phyloP scores from a whole-genome alignment of 2,888 invertebrate genomes.

The Margaritifera margaritifera region DNA sequence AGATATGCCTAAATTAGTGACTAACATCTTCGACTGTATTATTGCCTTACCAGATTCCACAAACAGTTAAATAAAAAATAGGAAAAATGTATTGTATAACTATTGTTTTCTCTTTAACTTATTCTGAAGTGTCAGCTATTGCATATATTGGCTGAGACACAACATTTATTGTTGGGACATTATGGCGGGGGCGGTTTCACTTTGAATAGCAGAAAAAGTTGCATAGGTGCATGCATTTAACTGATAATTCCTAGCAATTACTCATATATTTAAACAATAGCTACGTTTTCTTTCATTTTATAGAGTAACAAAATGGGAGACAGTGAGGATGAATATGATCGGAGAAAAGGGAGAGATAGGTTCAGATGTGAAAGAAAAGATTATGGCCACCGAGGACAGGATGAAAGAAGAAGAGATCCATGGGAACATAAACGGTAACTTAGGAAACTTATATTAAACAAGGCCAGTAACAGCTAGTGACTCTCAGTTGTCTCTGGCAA shows the following conservation, averaged over 20 bases:
- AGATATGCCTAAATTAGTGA: too few relatives aligned
- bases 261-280: background rate
- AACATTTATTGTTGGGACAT: too few relatives aligned
- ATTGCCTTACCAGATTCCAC: too few relatives aligned
- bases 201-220: too few relatives aligned
- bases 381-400: slow-evolving; percentile 69
- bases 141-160: background rate
- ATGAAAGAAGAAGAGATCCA: slow-evolving; percentile 49
- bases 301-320: slow-evolving; percentile 75
- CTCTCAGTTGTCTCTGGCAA: too few relatives aligned
- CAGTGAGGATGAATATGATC: slow-evolving; percentile 97
- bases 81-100: too few relatives aligned
- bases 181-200: too few relatives aligned
- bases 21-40: too few relatives aligned
- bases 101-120: background rate
- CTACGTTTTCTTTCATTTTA: background rate
- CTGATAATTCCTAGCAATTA: background rate
- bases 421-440: slow-evolving; percentile 60
- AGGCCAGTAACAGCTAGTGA: too few relatives aligned
- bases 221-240: too few relatives aligned
- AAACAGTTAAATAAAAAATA: too few relatives aligned
- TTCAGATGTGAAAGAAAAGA: slow-evolving; percentile 90
- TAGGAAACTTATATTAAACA: too few relatives aligned
- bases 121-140: background rate
- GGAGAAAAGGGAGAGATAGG: slow-evolving; percentile 90